phyloP scores from a whole-genome alignment of 2,113 vertebrate species.

The Alethe castanea region DNA sequence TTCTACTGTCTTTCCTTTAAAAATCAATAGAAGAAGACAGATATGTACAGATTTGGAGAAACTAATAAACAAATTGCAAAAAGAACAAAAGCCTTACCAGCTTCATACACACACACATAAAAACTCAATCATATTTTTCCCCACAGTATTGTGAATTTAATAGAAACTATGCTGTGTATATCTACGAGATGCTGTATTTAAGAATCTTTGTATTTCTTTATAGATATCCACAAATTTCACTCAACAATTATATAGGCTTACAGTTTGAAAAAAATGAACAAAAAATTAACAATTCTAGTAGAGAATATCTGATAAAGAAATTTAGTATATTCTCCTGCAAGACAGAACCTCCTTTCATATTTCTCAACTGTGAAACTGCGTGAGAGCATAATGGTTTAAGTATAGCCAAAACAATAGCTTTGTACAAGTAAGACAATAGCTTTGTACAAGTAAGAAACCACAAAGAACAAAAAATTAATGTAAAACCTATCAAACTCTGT shows the following conservation, averaged over 20 bases:
- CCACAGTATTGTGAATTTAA: neutral
- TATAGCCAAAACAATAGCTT: neutral
- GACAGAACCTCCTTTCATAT: neutral
- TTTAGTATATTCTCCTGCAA: neutral
- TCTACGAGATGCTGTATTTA: neutral
- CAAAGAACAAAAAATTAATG: neutral
- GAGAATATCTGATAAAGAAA: neutral
- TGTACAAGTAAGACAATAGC: neutral
- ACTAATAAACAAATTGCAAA: neutral
- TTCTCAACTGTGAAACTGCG: neutral
- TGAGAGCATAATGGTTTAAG: neutral
- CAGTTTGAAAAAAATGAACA: neutral
- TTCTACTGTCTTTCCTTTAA: neutral
- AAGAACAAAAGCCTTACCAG: neutral
- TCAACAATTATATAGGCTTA: neutral
- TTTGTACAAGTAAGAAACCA: neutral
- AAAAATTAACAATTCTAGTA: neutral
- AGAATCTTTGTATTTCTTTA: neutral
- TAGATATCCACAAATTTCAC: neutral
- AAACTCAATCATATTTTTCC: neutral
- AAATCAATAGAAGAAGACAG: conserved; percentile 14
- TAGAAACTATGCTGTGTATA: neutral
- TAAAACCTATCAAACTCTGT: neutral
- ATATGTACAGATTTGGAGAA: neutral
- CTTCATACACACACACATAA: neutral